Conservation (phyloP, 2,888 invertebrate species). For the Lochmaea capreae region DNA sequence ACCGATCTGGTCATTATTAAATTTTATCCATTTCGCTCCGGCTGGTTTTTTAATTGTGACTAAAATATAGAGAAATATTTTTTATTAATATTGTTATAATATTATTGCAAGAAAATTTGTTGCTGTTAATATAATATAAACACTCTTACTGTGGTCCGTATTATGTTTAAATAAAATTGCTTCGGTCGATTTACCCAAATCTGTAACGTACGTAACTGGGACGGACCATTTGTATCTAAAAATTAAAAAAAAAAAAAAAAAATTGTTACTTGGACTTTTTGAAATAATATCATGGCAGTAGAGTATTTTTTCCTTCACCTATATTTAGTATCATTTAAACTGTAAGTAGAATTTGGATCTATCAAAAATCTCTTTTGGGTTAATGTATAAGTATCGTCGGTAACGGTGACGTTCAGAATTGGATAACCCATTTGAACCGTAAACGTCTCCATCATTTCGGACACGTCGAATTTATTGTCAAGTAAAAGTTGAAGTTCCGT, state of each 20-base stretch:
- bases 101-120: not conserved
- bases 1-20: slow-evolving; percentile 87
- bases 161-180: slow-evolving; percentile 46
- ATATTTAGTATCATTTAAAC: slow-evolving; percentile 65
- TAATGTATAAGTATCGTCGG: slow-evolving; percentile 68
- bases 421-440: slow-evolving; percentile 91
- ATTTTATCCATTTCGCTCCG: slow-evolving; percentile 78
- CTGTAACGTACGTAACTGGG: slow-evolving; percentile 81
- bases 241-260: slow-evolving; percentile 40
- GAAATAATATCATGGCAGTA: too few relatives aligned
- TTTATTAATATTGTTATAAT: not conserved
- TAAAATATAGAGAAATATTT: slow-evolving; percentile 55
- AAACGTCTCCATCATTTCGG: slow-evolving; percentile 85
- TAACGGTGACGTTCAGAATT: slow-evolving; percentile 72
- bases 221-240: slow-evolving; percentile 87
- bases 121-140: not conserved
- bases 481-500: slow-evolving; percentile 73
- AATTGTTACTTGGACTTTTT: too few relatives aligned
- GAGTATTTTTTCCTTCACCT: slow-evolving; percentile 57
- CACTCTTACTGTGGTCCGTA: slow-evolving; percentile 46
- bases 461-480: slow-evolving; percentile 51
- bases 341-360: slow-evolving; percentile 72
- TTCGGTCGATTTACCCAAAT: slow-evolving; percentile 54
- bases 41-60: slow-evolving; percentile 69
- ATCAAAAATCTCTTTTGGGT: slow-evolving; percentile 82